These are phyloP conservation scores for Drosophila borborema DNA, from an alignment of 2,888 invertebrate species.

Conservation along the genomic window DNA sequence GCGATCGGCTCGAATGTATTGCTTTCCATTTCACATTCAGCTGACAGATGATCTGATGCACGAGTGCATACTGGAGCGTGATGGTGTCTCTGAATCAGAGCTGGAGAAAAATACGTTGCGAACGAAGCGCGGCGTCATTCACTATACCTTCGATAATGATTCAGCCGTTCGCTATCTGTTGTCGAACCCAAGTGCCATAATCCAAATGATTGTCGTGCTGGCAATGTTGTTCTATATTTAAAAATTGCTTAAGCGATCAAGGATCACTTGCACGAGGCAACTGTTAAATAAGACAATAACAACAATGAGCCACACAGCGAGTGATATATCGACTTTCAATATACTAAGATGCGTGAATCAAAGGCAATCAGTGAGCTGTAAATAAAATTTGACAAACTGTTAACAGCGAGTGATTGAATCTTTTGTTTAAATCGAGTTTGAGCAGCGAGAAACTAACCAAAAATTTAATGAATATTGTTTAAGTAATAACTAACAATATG, in stretches of 20 bases:
- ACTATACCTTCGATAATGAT: slow-evolving; percentile 45
- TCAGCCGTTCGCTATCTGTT: neutral
- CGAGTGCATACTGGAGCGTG: slow-evolving; percentile 40
- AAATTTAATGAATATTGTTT: too few species aligned
- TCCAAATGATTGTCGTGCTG: neutral
- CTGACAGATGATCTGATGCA: slow-evolving; percentile 59
- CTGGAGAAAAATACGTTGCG: slow-evolving; percentile 15
- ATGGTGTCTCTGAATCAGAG: neutral
- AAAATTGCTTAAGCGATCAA: neutral
- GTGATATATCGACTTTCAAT: neutral
- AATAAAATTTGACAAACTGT: neutral
- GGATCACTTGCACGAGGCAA: neutral
- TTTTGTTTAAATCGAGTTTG: neutral
- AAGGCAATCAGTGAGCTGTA: too few species aligned
- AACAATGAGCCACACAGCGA: neutral
- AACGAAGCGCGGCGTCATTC: slow-evolving; percentile 34
- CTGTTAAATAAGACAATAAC: neutral
- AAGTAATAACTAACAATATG: too few species aligned
- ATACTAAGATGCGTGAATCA: neutral
- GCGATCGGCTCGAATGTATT: slow-evolving; percentile 33
- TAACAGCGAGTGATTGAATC: neutral
- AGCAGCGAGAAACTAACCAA: too few species aligned
- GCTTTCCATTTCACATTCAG: slow-evolving; percentile 67
- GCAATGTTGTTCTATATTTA: neutral
- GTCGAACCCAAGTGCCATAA: neutral